Base-by-base conservation (phyloP, 2,797 vertebrate species). In the Muscicapa striata region DNA sequence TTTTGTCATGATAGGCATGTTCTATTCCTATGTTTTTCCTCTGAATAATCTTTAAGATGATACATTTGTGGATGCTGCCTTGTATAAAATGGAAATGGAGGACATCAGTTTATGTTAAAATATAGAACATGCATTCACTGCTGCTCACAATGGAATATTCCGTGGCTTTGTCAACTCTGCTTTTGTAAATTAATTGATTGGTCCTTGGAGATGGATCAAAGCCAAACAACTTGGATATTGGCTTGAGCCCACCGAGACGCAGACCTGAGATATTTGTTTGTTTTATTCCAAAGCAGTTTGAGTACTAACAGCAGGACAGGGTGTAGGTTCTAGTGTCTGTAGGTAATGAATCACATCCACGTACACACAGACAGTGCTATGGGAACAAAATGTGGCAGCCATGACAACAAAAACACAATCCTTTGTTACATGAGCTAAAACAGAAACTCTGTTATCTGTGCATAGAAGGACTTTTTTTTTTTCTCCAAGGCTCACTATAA, bases 331-430 rank as follows among this genome's bases (percentile, higher is more conserved):
- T 79, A 51, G 23, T 55, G 82, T 90, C 72, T 80, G 68, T 67
- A 92, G 78, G 64, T 92, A 87, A 89, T 80, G 68, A 95, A 96
- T 92, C 78, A 72, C 90, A 83, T 63, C 57, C 73, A 76, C 34
- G 2, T 84, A 57, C 32, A 86, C 83, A 80, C 22, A 85, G 79
- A 74, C 68, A 89, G 64, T 72, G 81, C 78, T 93, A 92, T 94
- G 92, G 94, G 92, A 93, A 92, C 87, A 94, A 90, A 96, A 95
- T 1, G 29, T 83, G 81, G 86, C 89, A 89, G 70, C 78, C 86
- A 83, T 93, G 81, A 93, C 89, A 92, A 92, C 81, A 92, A 63
- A 92, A 92, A 74, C 36, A 84, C 26, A 51, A 64, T 54, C 22
- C 77, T 40, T 84, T 84, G 48, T 82, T 89, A 41, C 24, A 61